These are phyloP conservation scores for Amphipyra tragopoginis DNA, from an alignment of 2,888 invertebrate genomes.

Conservation along the genomic window DNA sequence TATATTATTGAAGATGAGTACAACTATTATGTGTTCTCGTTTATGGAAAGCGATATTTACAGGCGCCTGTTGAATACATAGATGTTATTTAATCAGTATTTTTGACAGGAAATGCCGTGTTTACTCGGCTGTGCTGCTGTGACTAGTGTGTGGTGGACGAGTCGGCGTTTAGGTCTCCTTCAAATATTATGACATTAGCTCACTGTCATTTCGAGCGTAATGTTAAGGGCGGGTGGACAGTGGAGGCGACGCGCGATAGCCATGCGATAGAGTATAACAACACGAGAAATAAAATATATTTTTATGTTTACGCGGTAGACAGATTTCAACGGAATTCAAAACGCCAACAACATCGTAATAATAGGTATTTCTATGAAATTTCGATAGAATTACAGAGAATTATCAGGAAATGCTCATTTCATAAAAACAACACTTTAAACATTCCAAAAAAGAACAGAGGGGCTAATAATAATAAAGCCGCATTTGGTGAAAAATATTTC, in stretches of 20 bases:
- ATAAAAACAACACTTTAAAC: too few relatives aligned
- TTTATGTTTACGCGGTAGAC: too few relatives aligned
- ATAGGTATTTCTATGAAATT: too few relatives aligned
- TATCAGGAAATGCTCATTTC: too few relatives aligned
- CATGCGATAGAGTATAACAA: neutral
- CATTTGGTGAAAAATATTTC: too few relatives aligned
- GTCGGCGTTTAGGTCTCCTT: conserved; percentile 47
- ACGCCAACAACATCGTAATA: too few relatives aligned
- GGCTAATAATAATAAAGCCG: too few relatives aligned
- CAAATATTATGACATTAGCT: conserved; percentile 55
- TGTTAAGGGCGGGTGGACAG: conserved; percentile 16
- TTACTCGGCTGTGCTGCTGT: conserved; percentile 41
- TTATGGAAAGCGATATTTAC: conserved; percentile 47
- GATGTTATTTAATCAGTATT: conserved; percentile 60
- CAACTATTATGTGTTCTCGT: conserved; percentile 30
- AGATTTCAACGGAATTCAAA: too few relatives aligned
- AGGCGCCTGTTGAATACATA: conserved; percentile 39
- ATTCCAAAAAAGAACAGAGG: too few relatives aligned
- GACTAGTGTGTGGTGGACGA: conserved; percentile 23
- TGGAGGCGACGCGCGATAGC: conserved; percentile 8
- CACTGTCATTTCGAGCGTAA: conserved; percentile 45
- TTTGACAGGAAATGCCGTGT: conserved; percentile 63
- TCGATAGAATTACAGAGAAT: too few relatives aligned
- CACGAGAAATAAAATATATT: neutral
- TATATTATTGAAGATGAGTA: conserved; percentile 41